Evolutionary conservation across 2,888 invertebrate genomes (phyloP).

Genomic region (Acleris laterana): DNA sequence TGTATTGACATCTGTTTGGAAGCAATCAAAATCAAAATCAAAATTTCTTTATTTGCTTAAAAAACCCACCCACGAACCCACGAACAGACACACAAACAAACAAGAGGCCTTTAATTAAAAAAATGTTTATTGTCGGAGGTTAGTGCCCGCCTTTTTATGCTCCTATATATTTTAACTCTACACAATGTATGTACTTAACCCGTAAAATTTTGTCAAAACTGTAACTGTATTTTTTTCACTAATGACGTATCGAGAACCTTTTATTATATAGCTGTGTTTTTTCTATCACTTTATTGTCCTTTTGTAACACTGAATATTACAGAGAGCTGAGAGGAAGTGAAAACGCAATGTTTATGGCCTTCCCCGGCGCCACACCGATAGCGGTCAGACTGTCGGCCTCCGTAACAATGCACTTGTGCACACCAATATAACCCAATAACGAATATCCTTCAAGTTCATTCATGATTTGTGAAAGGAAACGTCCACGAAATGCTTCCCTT

Average conservation of each 20-base stretch:
- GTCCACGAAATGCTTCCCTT: conserved; percentile 3
- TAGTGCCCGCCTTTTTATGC: no score
- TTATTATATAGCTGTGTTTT: background rate
- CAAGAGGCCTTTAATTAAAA: no score
- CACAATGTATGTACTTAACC: no score
- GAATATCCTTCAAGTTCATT: conserved; percentile 54
- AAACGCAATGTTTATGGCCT: conserved; percentile 40
- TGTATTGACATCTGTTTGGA: no score
- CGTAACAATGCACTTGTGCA: conserved; percentile 39
- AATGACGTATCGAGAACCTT: background rate
- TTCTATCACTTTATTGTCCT: conserved; percentile 11
- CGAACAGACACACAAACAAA: no score
- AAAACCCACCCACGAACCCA: no score
- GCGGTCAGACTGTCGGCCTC: conserved; percentile 34
- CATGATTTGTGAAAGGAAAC: conserved; percentile 47
- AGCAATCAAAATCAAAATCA: no score
- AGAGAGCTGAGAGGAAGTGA: conserved; percentile 27
- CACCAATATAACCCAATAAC: conserved; percentile 62
- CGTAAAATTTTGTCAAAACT: no score
- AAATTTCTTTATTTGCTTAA: no score
- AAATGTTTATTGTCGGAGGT: no score
- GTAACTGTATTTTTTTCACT: no score
- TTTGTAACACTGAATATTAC: conserved; percentile 5
- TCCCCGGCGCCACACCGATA: conserved; percentile 57
- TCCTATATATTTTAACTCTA: no score